Conservation (phyloP, 1,140 invertebrate genomes). For the Bursaphelenchus mucronatus region DNA sequence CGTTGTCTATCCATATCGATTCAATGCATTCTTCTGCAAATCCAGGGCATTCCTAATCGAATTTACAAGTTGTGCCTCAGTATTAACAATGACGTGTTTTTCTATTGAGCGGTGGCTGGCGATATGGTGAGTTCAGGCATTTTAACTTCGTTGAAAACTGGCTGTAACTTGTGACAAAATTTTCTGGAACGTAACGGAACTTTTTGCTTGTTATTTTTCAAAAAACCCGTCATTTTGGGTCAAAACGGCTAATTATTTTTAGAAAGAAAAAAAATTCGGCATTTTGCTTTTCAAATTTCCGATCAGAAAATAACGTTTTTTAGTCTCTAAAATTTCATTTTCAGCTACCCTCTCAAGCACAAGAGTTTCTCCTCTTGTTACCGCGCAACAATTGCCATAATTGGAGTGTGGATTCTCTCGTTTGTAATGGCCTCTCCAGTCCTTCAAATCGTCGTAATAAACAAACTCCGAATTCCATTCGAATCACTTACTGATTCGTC, state of each 20-base stretch:
- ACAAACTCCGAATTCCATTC: conserved; percentile 29
- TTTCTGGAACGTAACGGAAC: not conserved
- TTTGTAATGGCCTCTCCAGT: conserved; percentile 56
- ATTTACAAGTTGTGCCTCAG: conserved; percentile 71
- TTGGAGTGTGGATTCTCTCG: conserved; percentile 49
- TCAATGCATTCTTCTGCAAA: conserved; percentile 55
- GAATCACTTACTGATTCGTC: not conserved
- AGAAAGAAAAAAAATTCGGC: no score
- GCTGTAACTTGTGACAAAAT: not conserved
- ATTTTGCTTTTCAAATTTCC: not conserved
- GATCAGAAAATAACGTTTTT: conserved; percentile 17
- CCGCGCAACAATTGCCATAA: conserved; percentile 48
- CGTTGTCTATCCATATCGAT: conserved; percentile 50
- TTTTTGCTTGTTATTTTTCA: not conserved
- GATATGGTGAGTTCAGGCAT: conserved; percentile 45
- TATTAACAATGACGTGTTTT: conserved; percentile 85
- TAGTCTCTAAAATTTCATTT: conserved; percentile 14
- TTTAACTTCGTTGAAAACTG: conserved; percentile 10
- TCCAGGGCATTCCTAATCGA: conserved; percentile 56
- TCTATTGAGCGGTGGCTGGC: conserved; percentile 76
- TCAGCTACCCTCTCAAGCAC: conserved; percentile 52
- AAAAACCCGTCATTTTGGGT: no score
- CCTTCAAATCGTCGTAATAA: conserved; percentile 50
- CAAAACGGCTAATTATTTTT: not conserved
- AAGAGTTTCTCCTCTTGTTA: conserved; percentile 57